Conservation (phyloP, 2,888 invertebrate genomes). For the Nyleta sp. region DNA sequence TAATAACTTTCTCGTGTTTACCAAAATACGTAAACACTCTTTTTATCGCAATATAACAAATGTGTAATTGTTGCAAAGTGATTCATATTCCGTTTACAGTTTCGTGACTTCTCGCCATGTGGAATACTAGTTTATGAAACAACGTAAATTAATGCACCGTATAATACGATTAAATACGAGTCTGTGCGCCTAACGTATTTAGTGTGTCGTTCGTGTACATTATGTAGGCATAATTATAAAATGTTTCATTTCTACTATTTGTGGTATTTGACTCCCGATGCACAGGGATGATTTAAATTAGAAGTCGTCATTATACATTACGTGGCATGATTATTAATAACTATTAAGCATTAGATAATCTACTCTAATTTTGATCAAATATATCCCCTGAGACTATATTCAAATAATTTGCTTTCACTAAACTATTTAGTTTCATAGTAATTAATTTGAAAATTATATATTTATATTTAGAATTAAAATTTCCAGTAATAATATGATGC, state of each 20-base stretch:
- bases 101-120: conserved; percentile 50
- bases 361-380: too few relatives aligned
- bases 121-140: conserved; percentile 43
- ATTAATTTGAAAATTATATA: too few relatives aligned
- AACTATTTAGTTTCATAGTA: too few relatives aligned
- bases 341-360: too few relatives aligned
- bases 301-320: not conserved
- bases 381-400: too few relatives aligned
- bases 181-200: conserved; percentile 38
- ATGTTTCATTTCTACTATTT: conserved; percentile 44
- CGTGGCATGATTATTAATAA: not conserved
- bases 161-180: conserved; percentile 56
- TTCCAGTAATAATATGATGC: too few relatives aligned
- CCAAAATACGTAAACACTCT: conserved; percentile 17
- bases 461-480: too few relatives aligned
- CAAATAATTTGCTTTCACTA: too few relatives aligned
- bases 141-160: conserved; percentile 48
- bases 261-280: conserved; percentile 13
- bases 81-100: conserved; percentile 47
- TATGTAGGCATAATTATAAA: conserved; percentile 45
- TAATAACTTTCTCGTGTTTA: conserved; percentile 2
- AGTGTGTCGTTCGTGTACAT: conserved; percentile 39
- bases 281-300: conserved; percentile 18
- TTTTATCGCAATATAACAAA: conserved; percentile 34
- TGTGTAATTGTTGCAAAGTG: conserved; percentile 33